Evolutionary conservation across 2,888 invertebrate species (phyloP).

Genomic region (Chaetogeoica ovagalla): DNA sequence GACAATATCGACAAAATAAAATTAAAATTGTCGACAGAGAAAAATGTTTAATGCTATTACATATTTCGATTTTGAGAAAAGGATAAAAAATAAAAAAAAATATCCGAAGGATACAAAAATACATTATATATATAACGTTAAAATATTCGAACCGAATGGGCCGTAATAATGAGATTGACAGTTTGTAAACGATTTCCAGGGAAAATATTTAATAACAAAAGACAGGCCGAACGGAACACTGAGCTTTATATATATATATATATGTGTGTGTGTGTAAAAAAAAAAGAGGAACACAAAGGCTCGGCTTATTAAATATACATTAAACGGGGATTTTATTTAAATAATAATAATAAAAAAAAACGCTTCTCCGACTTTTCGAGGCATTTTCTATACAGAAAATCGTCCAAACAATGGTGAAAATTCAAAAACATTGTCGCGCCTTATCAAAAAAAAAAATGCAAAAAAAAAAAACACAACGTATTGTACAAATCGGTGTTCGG

Average conservation of each 20-base stretch:
- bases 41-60: not conserved
- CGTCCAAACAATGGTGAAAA: not conserved
- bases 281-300: not conserved
- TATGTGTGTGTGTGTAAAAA: not conserved
- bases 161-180: constrained; percentile 3
- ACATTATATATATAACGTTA: not conserved
- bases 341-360: not conserved
- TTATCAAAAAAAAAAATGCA: not conserved
- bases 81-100: not conserved
- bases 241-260: not conserved
- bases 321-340: not conserved
- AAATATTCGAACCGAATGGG: not conserved
- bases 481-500: too few species aligned
- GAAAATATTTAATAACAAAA: not conserved
- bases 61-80: not conserved
- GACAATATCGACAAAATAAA: too few species aligned
- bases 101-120: not conserved
- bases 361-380: not conserved
- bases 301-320: not conserved
- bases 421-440: not conserved
- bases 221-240: not conserved
- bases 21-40: not conserved
- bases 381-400: not conserved
- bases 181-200: not conserved
- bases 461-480: too few species aligned